Base-by-base conservation (phyloP, 2,888 invertebrate species). In the Hirudinaria manillensis region DNA sequence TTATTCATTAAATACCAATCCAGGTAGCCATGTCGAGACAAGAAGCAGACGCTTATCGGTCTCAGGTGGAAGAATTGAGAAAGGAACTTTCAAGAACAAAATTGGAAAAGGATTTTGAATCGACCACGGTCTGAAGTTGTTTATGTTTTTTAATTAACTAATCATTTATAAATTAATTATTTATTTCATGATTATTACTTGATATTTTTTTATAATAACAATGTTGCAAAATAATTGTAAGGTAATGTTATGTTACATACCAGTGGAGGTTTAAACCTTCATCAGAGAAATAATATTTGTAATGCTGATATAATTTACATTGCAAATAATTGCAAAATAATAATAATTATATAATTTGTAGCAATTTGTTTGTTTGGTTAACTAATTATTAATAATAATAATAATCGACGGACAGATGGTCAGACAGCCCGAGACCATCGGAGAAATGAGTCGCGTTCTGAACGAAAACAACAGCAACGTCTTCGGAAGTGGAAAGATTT, bases 101-200 rank as follows among this genome's bases (percentile, higher is more conserved):
- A 24, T 34, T 68, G 7, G 68, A 68, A 32, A 68, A 24, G 34
- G 68, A 68, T 34, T 32, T 36, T 13, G 36, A 68, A 68, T 34
- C n/a, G 16, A 7, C 3, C 2, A 34, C 13, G 36, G 68, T 68
- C 61, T 4, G 6, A 16, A 45, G 16, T 6, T 1, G 16, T 45
- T 45, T 45, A 16, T 45, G 16, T 16, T 45, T 16, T 45, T 45
- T 45, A 45, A 45, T 45, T 45, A 4, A 10, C 16, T 36, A 36
- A 36, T 36, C 4, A 36, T 36, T 3, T 6, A 6, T 36, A 6
- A 36, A 36, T 36, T 6, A 10, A 36, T 3, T 36, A 6, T 36
- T 36, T 36, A 36, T 6, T 6, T 36, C 3, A 36, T 36, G 10
- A 6, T n/a, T n/a, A n/a, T n/a, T n/a, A n/a, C n/a, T n/a, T n/a